phyloP scores from a whole-genome alignment of 2,888 invertebrate species.

The Microchrysa polita region DNA sequence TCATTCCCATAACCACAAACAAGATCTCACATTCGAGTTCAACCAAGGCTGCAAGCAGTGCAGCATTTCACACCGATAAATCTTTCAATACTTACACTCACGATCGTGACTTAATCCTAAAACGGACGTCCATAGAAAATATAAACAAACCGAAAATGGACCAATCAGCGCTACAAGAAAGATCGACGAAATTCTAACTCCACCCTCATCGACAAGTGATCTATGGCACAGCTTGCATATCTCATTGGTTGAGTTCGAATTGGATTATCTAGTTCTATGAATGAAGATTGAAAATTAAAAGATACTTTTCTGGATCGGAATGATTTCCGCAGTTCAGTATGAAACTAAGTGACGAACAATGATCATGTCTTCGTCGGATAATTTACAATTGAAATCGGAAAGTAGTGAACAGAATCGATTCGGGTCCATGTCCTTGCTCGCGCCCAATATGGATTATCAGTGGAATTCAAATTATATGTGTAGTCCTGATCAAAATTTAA shows the following conservation, averaged over 20 bases:
- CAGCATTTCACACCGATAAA: slow-evolving; percentile 20
- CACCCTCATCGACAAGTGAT: slow-evolving; percentile 28
- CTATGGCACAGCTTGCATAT: slow-evolving; percentile 9
- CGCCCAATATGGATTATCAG: slow-evolving; percentile 20
- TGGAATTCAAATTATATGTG: neutral
- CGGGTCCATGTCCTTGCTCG: neutral
- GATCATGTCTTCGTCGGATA: neutral
- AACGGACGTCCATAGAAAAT: slow-evolving; percentile 32
- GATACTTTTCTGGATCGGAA: too few relatives aligned
- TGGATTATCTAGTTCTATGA: too few relatives aligned
- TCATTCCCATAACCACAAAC: slow-evolving; percentile 34
- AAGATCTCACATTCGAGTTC: neutral
- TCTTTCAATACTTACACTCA: slow-evolving; percentile 29
- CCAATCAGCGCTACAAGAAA: slow-evolving; percentile 26
- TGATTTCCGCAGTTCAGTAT: too few relatives aligned
- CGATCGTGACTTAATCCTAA: neutral
- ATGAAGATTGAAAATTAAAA: too few relatives aligned
- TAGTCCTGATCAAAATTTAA: slow-evolving; percentile 8
- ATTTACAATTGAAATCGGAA: slow-evolving; percentile 9
- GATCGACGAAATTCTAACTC: slow-evolving; percentile 22
- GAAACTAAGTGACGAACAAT: neutral
- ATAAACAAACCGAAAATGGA: slow-evolving; percentile 24
- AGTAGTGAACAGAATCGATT: slow-evolving; percentile 5
- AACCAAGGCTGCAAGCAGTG: too few relatives aligned
- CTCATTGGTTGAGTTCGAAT: slow-evolving; percentile 18